Percentiles rank a stretch among this genome's conserved stretches.
phyloP scores from a whole-genome alignment of 2,113 vertebrate species.

The Triplophysa rosa region DNA sequence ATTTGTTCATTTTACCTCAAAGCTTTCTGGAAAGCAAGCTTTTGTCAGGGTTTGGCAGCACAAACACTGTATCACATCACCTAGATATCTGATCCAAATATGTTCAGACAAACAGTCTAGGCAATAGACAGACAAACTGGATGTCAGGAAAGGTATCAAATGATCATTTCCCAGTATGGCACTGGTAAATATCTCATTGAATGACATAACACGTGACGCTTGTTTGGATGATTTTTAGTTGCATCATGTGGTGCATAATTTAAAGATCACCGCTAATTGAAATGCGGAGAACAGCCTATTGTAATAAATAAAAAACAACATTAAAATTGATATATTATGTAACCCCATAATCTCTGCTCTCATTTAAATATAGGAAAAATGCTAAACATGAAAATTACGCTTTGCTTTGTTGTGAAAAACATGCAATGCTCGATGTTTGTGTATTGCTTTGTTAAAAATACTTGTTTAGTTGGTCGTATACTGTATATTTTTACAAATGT shows the following conservation, averaged over 20 bases:
- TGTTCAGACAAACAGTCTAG: conserved; percentile 17
- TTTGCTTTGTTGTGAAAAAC: too few species aligned
- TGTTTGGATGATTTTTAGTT: background rate
- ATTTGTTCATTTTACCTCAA: conserved; percentile 11
- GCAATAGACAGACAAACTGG: conserved; percentile 1
- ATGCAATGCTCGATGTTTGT: too few species aligned
- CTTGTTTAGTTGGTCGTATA: too few species aligned
- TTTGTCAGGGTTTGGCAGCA: conserved; percentile 25
- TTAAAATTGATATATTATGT: background rate
- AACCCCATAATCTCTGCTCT: background rate
- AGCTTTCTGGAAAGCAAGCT: conserved; percentile 9
- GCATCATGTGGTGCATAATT: conserved; percentile 1
- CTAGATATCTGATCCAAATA: conserved; percentile 27
- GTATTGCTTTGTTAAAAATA: background rate
- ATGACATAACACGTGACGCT: background rate
- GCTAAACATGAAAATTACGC: background rate
- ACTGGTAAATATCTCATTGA: conserved; percentile 10
- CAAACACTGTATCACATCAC: conserved; percentile 34
- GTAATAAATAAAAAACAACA: background rate
- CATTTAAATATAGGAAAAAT: background rate
- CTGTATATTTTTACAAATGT: too few species aligned
- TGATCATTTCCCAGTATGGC: conserved; percentile 23
- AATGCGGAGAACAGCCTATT: background rate
- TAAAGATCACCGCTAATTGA: conserved; percentile 21
- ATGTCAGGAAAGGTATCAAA: background rate